Evolutionary conservation across 2,797 vertebrate genomes (phyloP).

Genomic region (Sternotherus odoratus): DNA sequence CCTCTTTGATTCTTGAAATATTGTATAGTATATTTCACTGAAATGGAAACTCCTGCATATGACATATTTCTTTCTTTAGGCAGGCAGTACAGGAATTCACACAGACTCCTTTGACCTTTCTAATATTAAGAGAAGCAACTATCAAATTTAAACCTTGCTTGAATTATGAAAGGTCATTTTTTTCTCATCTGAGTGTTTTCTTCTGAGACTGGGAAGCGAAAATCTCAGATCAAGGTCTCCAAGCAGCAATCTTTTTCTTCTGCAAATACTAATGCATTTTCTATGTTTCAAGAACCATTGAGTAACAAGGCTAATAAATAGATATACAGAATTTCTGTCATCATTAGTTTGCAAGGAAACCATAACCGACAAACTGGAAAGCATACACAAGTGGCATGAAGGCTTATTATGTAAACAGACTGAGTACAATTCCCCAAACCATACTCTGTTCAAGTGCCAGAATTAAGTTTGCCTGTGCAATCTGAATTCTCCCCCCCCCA

Average conservation of each 20-base stretch:
- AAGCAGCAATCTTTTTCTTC: neutral
- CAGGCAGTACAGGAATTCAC: neutral
- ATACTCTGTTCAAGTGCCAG: neutral
- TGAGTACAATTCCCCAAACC: neutral
- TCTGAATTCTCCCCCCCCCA: neutral
- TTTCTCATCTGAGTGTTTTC: neutral
- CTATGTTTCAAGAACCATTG: neutral
- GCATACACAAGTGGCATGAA: neutral
- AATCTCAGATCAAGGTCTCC: neutral
- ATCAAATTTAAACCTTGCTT: neutral
- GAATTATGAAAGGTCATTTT: neutral
- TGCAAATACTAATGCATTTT: neutral
- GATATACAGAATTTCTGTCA: slow-evolving; percentile 4
- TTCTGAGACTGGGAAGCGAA: neutral
- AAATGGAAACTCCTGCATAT: neutral
- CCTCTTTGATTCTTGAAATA: too few species aligned
- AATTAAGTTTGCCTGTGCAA: neutral
- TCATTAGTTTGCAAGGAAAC: neutral
- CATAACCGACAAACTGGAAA: slow-evolving; percentile 17
- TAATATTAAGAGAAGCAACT: neutral
- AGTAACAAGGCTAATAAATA: slow-evolving; percentile 8
- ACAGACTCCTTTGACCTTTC: neutral
- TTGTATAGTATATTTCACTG: neutral
- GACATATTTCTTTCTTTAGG: neutral
- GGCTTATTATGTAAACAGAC: neutral